Percentiles rank a stretch among this genome's conserved stretches.
Evolutionary conservation across 1,140 invertebrate species (phyloP).

Genomic region (Camponotus floridanus): DNA sequence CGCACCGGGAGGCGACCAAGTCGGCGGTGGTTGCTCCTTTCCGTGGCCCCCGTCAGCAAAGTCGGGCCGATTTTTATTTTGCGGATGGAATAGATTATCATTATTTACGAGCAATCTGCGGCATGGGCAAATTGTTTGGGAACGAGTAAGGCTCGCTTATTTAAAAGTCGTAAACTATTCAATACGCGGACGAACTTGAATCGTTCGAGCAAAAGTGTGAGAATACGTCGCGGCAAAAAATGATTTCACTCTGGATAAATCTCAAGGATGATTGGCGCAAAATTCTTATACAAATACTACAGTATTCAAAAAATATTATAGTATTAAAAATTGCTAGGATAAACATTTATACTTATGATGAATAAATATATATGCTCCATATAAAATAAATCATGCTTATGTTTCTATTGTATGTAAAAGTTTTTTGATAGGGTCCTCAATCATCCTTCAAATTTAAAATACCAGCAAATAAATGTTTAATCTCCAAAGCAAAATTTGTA

Average conservation of each 20-base stretch:
- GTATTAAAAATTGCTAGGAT: background rate
- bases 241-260: constrained; percentile 15
- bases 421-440: background rate
- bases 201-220: constrained; percentile 29
- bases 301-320: background rate
- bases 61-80: constrained; percentile 84
- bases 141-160: constrained; percentile 83
- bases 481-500: background rate
- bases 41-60: constrained; percentile 54
- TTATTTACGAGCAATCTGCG: constrained; percentile 86
- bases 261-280: background rate
- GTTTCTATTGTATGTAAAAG: background rate
- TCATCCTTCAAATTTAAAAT: background rate
- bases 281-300: background rate
- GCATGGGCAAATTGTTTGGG: constrained; percentile 85
- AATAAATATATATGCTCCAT: background rate
- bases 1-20: constrained; percentile 17
- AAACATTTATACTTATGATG: background rate
- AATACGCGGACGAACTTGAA: constrained; percentile 73
- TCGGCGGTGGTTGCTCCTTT: constrained; percentile 25
- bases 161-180: constrained; percentile 86
- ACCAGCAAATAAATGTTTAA: background rate
- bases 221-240: constrained; percentile 8
- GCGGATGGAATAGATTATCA: constrained; percentile 86
- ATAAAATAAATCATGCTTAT: background rate